Evolutionary conservation across 2,113 vertebrate species (phyloP), one percentile per base, ranked within the genome.

Genomic region (Pterocles gutturalis): DNA sequence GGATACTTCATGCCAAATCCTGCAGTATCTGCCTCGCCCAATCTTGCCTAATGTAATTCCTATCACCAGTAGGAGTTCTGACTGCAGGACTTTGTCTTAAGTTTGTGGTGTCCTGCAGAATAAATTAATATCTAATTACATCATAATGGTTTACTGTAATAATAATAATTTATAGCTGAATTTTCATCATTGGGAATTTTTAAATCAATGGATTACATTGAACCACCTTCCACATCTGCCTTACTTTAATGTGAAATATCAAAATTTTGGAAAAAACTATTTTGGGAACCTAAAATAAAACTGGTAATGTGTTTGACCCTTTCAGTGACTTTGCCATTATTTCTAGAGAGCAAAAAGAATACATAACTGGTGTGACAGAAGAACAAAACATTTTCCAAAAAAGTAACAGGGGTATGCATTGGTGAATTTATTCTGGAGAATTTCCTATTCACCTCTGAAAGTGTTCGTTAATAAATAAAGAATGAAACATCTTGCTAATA

Each of bases 241-340:
- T 91, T 67, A 84, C 36, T 95, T 87, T 80, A 94, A 83, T 48
- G 36, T 73, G 21, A 60, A 95, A 91, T 80, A 86, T 7, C 33
- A 89, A 95, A 87, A 89, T 34, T 33, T 36, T 84, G 34, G 69
- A 87, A 92, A 96, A 83, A 96, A 83, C 65, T 91, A 89, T 83
- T 76, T 28, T 48, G 1, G 36, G 45, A 48, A 77, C 48, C 89
- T 91, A 71, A 90, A 28, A 21, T 11, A 88, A 41, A 78, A 89
- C 14, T n/a, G 43, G 24, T 67, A 71, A 54, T 53, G 21, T 65
- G 33, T 92, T 81, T 86, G 72, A 77, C 28, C 64, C 67, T 75
- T 95, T 88, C 72, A 92, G 90, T 31, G 95, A 84, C 25, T 26
- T 46, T 64, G 62, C 34, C 49, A 78, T 79, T 62, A 87, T 57